Evolutionary conservation across 2,113 vertebrate genomes (phyloP).

Genomic region (Engraulis encrasicolus): DNA sequence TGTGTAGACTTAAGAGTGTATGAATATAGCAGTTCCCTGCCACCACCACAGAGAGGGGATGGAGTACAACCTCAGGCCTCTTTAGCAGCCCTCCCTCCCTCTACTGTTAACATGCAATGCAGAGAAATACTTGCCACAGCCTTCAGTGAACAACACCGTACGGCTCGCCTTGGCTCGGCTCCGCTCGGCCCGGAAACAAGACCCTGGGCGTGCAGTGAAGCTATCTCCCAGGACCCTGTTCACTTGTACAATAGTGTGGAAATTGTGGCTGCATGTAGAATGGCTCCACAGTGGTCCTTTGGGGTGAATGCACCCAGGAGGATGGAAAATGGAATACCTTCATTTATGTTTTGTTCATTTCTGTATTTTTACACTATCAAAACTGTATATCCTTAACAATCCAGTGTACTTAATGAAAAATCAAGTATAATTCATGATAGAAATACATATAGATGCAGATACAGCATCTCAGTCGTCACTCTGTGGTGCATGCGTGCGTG

Average conservation of each 20-base stretch:
- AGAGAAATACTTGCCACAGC: conserved; percentile 11
- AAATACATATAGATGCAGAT: too few relatives aligned
- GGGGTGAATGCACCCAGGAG: not conserved
- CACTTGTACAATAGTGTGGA: not conserved
- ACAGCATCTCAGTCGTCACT: too few relatives aligned
- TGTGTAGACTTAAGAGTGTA: not conserved
- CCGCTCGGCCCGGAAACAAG: not conserved
- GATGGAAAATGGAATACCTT: not conserved
- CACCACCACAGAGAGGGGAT: conserved; percentile 4
- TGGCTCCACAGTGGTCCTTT: not conserved
- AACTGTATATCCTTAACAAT: not conserved
- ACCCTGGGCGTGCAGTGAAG: not conserved
- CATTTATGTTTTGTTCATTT: not conserved
- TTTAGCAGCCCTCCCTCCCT: not conserved
- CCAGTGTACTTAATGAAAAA: not conserved
- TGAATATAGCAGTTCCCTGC: conserved; percentile 2
- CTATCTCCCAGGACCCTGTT: not conserved
- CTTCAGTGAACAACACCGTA: not conserved
- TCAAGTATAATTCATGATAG: too few relatives aligned
- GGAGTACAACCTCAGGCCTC: not conserved
- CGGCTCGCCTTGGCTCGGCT: too few relatives aligned
- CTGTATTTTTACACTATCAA: not conserved
- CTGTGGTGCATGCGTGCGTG: too few relatives aligned
- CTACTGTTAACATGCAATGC: conserved; percentile 15
- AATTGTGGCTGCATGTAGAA: not conserved